These are phyloP conservation scores for Crypturellus undulatus DNA, from an alignment of 2,113 vertebrate species.

Conservation along the genomic window DNA sequence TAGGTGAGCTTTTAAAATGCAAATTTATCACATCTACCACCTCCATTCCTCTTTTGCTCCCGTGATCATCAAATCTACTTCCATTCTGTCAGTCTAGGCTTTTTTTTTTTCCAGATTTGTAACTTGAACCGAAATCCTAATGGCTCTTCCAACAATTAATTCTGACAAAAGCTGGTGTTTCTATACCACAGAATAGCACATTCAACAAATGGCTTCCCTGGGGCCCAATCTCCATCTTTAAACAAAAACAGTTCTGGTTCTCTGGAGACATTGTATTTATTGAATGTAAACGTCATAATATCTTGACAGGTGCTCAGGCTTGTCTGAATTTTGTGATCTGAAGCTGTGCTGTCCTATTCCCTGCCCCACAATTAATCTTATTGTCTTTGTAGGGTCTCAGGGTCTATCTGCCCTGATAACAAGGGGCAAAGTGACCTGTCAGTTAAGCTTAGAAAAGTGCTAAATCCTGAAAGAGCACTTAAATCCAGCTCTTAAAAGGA, in stretches of 20 bases:
- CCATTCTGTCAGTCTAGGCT: constrained; percentile 53
- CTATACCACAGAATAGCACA: constrained; percentile 35
- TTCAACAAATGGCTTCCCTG: constrained; percentile 58
- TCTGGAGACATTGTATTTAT: constrained; percentile 60
- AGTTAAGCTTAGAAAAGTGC: constrained; percentile 52
- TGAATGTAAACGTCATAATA: constrained; percentile 62
- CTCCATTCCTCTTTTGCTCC: constrained; percentile 56
- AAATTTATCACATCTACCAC: constrained; percentile 64
- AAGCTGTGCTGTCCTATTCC: constrained; percentile 31
- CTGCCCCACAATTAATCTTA: constrained; percentile 52
- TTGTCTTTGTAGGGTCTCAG: constrained; percentile 40
- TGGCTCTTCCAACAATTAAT: constrained; percentile 60
- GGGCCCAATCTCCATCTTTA: constrained; percentile 60
- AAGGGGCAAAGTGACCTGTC: constrained; percentile 70
- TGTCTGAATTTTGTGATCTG: constrained; percentile 45
- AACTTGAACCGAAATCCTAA: constrained; percentile 62
- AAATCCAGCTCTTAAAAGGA: constrained; percentile 76
- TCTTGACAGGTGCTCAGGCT: constrained; percentile 54
- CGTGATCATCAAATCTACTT: constrained; percentile 62
- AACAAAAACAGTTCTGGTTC: constrained; percentile 66
- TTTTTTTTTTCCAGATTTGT: constrained; percentile 53
- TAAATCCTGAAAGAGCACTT: constrained; percentile 66
- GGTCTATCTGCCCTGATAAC: constrained; percentile 56
- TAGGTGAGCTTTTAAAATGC: constrained; percentile 72
- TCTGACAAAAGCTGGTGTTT: constrained; percentile 61